phyloP scores from a whole-genome alignment of 1,140 invertebrate genomes.

The Achroia grisella region DNA sequence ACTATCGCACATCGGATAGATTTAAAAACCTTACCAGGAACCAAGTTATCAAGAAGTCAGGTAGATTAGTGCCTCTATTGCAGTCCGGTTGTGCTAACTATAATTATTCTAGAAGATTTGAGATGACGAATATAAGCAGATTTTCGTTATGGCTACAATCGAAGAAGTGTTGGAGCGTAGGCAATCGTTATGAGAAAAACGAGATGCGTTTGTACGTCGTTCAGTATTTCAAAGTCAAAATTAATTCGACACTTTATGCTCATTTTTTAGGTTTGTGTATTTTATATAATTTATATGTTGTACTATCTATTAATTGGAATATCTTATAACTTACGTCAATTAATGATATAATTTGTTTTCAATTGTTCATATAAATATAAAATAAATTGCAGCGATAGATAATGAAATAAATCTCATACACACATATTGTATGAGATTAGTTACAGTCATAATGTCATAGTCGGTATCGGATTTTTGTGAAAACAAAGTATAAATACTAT shows the following conservation, averaged over 20 bases:
- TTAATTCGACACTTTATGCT: constrained; percentile 51
- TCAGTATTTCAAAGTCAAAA: constrained; percentile 56
- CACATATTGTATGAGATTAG: too few species aligned
- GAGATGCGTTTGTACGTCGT: constrained; percentile 25
- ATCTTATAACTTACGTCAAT: too few species aligned
- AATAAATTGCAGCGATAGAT: too few species aligned
- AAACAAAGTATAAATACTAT: too few species aligned
- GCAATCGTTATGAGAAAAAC: background rate
- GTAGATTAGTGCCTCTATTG: constrained; percentile 19
- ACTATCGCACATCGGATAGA: constrained; percentile 32
- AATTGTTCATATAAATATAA: too few species aligned
- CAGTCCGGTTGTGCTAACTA: constrained; percentile 33
- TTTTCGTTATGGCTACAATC: constrained; percentile 24
- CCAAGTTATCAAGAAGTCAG: constrained; percentile 26
- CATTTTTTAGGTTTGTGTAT: constrained; percentile 42
- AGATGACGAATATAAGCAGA: constrained; percentile 33
- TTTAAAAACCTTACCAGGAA: constrained; percentile 40
- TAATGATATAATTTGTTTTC: too few species aligned
- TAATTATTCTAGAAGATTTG: constrained; percentile 38
- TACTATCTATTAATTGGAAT: too few species aligned
- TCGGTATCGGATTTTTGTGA: too few species aligned
- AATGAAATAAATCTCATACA: too few species aligned
- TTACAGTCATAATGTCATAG: too few species aligned
- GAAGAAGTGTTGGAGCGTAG: constrained; percentile 9
- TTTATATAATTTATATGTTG: background rate